These are phyloP conservation scores for Xenopus borealis DNA, from an alignment of 2,113 vertebrate species.

Conservation along the genomic window DNA sequence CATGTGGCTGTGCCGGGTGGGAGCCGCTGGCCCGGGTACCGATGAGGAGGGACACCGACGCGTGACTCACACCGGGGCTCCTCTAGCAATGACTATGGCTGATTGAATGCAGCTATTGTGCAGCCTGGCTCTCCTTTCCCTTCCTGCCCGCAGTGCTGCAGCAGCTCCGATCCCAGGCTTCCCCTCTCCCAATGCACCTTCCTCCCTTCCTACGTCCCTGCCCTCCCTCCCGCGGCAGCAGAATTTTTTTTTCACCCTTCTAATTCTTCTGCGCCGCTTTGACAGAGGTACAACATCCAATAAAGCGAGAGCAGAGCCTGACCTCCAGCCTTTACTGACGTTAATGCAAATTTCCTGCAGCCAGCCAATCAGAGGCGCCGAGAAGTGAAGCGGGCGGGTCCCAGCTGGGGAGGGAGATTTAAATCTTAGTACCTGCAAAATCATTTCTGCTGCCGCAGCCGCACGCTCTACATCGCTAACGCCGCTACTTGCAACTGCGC, in stretches of 20 bases:
- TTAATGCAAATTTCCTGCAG: slow-evolving; percentile 77
- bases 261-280: slow-evolving; percentile 71
- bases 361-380: slow-evolving; percentile 49
- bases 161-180: neutral
- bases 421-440: neutral
- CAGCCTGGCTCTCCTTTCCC: slow-evolving; percentile 1
- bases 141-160: slow-evolving; percentile 15
- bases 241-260: slow-evolving; percentile 66
- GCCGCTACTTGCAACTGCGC: too few species aligned
- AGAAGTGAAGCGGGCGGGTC: neutral
- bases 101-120: neutral
- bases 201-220: slow-evolving; percentile 56
- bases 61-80: neutral
- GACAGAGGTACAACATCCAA: slow-evolving; percentile 84
- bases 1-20: neutral
- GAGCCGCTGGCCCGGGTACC: neutral
- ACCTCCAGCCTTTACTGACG: slow-evolving; percentile 87
- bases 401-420: slow-evolving; percentile 37
- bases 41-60: neutral
- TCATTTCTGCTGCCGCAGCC: too few species aligned
- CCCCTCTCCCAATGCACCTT: neutral
- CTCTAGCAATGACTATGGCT: slow-evolving; percentile 21
- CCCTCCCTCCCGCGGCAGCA: slow-evolving; percentile 48
- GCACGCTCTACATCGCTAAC: too few species aligned
- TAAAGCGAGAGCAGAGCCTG: slow-evolving; percentile 79